phyloP scores from a whole-genome alignment of 1,140 invertebrate species.

The Rhagoletis zephyria region DNA sequence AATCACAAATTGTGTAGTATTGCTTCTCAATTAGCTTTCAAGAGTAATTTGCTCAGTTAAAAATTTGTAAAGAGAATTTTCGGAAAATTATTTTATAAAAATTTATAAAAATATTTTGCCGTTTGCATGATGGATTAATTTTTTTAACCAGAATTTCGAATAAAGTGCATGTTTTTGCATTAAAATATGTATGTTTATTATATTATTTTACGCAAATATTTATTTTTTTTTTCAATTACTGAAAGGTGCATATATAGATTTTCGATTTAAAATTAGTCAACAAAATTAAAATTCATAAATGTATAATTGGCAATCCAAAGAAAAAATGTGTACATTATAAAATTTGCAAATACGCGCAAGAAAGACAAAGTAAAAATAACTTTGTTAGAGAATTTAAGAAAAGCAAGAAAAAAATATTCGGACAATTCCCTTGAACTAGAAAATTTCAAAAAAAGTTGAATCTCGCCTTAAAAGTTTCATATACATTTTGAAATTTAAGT shows the following conservation, averaged over 20 bases:
- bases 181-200: conserved; percentile 9
- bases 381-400: neutral
- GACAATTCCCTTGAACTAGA: too few species aligned
- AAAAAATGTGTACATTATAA: neutral
- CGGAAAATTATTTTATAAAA: too few species aligned
- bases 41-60: too few species aligned
- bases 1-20: too few species aligned
- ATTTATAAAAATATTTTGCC: neutral
- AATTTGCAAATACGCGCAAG: neutral
- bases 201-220: conserved; percentile 14
- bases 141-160: neutral
- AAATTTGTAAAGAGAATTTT: too few species aligned
- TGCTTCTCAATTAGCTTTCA: too few species aligned
- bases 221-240: conserved; percentile 10
- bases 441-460: too few species aligned
- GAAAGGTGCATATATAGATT: conserved; percentile 50
- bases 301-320: neutral
- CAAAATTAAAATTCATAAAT: conserved; percentile 5
- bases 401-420: neutral
- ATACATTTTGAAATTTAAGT: too few species aligned
- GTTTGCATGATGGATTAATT: conserved; percentile 16
- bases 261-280: neutral
- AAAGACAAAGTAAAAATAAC: neutral
- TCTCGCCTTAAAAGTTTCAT: too few species aligned
- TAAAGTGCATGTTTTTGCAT: conserved; percentile 18